Evolutionary conservation across 2,888 invertebrate species (phyloP), one percentile per base, ranked within the genome.

Genomic region (Eristalinus sepulchralis): DNA sequence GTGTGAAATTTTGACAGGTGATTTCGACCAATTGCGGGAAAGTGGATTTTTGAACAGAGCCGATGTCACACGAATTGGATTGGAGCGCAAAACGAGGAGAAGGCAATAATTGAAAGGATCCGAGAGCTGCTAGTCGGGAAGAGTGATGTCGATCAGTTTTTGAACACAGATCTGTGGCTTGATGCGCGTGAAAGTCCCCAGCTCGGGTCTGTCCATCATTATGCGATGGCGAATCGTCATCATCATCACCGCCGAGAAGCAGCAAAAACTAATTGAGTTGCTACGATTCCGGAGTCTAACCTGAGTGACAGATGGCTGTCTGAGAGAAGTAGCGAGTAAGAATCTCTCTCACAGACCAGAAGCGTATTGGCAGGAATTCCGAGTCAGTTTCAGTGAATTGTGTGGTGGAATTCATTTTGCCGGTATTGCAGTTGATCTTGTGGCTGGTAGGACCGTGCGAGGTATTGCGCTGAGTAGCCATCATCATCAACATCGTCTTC

Each of bases 1-100:
- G 84, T 81, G 47, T 62, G 27, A 79, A 86, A 79, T 89, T 89
- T 88, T 89, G 89, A 89, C 89, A 89, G 88, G 88, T 88, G 88
- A 89, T 89, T 89, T 88, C 81, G 85, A 71, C 83, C 83, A 87
- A 87, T 87, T 87, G 87, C 62, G 63, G 33, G 75, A 86, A 83
- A 86, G 83, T 83, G 86, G 83, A 83, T 83, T 86, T 86, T 86
- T 83, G 75, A 81, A 68, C 67, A 67, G 53, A 76, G 57, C 84
- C 75, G 47, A 68, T 79, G 83, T 60, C 68, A 73, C 70, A 64
- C 39, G 34, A 17, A n/a, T 17, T 27, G 10, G 22, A 60, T 9
- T 39, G 2, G 24, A 33, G 47, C 57, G 24, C 22, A 62, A 68
- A 75, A 67, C 47, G 39, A n/a, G 22, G 27, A 59, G n/a, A 47